Conservation (phyloP, 2,888 invertebrate species). For the Actias luna region DNA sequence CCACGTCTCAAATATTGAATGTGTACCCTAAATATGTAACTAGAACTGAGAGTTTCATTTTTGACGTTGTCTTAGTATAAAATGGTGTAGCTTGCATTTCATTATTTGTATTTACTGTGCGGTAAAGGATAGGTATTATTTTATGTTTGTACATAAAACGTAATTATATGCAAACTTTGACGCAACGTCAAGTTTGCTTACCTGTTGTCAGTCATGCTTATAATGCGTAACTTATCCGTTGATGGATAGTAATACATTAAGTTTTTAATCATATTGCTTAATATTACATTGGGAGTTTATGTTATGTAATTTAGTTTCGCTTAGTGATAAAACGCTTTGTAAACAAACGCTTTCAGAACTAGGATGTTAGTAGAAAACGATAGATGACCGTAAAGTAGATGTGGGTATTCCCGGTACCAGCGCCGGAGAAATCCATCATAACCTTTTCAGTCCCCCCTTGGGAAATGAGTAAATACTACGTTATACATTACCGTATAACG, state of each 20-base stretch:
- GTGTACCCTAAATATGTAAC: too few species aligned
- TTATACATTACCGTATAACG: too few species aligned
- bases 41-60: too few species aligned
- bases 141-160: conserved; percentile 34
- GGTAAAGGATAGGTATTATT: conserved; percentile 40
- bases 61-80: not conserved
- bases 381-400: too few species aligned
- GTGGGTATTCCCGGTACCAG: too few species aligned
- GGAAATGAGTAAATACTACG: too few species aligned
- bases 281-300: not conserved
- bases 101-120: conserved; percentile 50
- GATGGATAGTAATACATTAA: conserved; percentile 6
- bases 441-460: too few species aligned
- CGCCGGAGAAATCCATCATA: too few species aligned
- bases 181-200: conserved; percentile 27
- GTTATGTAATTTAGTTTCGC: not conserved
- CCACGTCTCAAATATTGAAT: too few species aligned
- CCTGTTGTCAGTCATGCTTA: not conserved
- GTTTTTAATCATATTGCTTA: not conserved
- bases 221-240: not conserved
- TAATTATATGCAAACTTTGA: conserved; percentile 36
- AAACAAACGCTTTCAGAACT: not conserved
- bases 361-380: too few species aligned
- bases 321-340: not conserved
- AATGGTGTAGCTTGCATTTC: not conserved